phyloP scores from a whole-genome alignment of 2,888 invertebrate species.

The Zaprionus obscuricornis region DNA sequence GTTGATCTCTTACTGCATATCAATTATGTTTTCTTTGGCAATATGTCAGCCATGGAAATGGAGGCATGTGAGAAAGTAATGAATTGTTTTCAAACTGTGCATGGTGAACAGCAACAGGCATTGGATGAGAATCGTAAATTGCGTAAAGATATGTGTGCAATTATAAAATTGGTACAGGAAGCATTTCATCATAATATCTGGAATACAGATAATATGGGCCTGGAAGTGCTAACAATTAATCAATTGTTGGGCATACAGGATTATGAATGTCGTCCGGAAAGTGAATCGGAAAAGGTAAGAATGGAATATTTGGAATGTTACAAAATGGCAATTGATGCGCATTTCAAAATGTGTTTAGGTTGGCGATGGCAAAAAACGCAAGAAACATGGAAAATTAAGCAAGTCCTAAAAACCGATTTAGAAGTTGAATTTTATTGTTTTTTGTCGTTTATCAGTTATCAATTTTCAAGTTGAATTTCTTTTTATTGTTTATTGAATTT shows the following conservation, averaged over 20 bases:
- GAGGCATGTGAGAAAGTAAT: conserved; percentile 86
- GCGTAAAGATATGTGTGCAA: conserved; percentile 80
- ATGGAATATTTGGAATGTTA: no score
- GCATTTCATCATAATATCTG: conserved; percentile 82
- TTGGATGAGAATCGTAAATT: conserved; percentile 65
- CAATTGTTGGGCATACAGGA: conserved; percentile 79
- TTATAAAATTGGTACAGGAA: conserved; percentile 84
- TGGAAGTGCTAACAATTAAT: conserved; percentile 83
- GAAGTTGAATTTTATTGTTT: no score
- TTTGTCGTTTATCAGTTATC: no score
- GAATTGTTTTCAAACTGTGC: conserved; percentile 80
- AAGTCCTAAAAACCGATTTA: no score
- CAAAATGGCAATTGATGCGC: no score
- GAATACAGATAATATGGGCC: conserved; percentile 82
- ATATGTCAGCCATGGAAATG: conserved; percentile 86
- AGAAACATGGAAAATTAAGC: no score
- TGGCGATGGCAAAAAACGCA: no score
- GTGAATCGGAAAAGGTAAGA: conserved; percentile 65
- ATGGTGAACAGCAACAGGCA: conserved; percentile 50
- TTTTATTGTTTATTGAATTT: background rate
- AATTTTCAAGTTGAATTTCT: no score
- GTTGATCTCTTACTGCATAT: conserved; percentile 86
- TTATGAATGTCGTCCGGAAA: conserved; percentile 33
- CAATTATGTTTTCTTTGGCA: conserved; percentile 86
- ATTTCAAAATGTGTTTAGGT: no score